Evolutionary conservation across 2,888 invertebrate species (phyloP), one percentile per base, ranked within the genome.

Genomic region (Drosophila picticornis): DNA sequence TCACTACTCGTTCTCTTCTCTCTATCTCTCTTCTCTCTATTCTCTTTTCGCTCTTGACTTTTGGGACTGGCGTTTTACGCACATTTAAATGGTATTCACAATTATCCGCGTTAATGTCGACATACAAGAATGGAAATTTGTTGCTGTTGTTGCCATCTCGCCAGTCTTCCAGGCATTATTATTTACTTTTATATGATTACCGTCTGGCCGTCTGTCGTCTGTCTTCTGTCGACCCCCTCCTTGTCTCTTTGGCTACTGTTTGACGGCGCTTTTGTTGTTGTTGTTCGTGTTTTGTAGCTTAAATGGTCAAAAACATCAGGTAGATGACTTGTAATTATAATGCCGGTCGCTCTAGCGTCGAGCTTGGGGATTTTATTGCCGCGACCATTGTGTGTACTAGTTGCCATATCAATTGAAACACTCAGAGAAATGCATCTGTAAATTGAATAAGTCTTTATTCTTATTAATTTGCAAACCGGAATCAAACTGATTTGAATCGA

Each of bases 261-360:
- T 53, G 70, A 65, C 55, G 72, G 71, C 64, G 52, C 62, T 64
- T 62, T 38, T 46, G 22, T 25, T 46, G 46, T 16, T 46, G 46
- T 29, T 76, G 69, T 76, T 68, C 73, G 79, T 76, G 76, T 60
- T 72, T 75, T 83, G 76, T 84, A 65, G 90, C 87, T 90, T 87
- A 87, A 87, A 87, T 90, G 87, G 90, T 87, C 87, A 87, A 87
- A 87, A 90, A 85, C 87, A 87, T 87, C 88, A 79, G 88, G 73
- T 88, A 84, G 90, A 90, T 86, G 85, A 86, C 90, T 86, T 88
- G 85, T 84, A 89, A 88, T 84, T 84, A 89, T 81, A 71, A 84
- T 63, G 79, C 68, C 66, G 61, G 81, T 64, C 58, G 70, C 57
- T 63, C 58, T 61, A 58, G 57, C 43, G 66, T 61, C 65, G 69